A percentile compares a stretch with the other conserved stretches of the same genome.
These are phyloP conservation scores for Scolopax mira DNA, from an alignment of 2,113 vertebrate genomes.

Conservation along the genomic window DNA sequence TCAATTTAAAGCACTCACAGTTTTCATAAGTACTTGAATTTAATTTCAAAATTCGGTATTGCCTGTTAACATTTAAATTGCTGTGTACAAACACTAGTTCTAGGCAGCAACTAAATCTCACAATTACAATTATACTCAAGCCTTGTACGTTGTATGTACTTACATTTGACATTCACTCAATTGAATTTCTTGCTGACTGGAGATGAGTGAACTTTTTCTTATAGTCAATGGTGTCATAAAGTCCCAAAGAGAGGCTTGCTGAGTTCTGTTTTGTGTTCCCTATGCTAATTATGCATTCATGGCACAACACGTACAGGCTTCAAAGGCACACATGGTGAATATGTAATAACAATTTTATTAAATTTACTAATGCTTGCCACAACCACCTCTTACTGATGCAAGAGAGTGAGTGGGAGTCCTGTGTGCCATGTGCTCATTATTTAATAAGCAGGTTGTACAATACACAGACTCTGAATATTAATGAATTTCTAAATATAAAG, in stretches of 20 bases:
- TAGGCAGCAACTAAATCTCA: neutral
- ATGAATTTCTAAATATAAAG: slow-evolving; percentile 55
- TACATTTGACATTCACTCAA: neutral
- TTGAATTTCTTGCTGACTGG: slow-evolving; percentile 26
- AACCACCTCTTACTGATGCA: slow-evolving; percentile 11
- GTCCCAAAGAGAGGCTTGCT: neutral
- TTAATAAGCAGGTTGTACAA: slow-evolving; percentile 36
- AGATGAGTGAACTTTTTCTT: neutral
- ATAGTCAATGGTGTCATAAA: neutral
- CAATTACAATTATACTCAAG: neutral
- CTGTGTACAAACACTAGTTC: neutral
- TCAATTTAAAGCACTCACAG: neutral
- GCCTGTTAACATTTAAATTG: neutral
- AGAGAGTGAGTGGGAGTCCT: slow-evolving; percentile 1
- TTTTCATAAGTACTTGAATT: neutral
- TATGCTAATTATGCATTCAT: slow-evolving; percentile 6
- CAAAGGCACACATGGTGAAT: slow-evolving; percentile 16
- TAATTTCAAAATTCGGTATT: neutral
- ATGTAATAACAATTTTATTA: slow-evolving; percentile 55
- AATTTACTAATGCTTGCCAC: slow-evolving; percentile 37
- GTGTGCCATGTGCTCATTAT: slow-evolving; percentile 30
- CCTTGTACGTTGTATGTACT: neutral
- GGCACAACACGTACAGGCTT: neutral
- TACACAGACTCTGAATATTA: slow-evolving; percentile 44
- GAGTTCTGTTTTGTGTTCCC: neutral